phyloP scores from a whole-genome alignment of 2,888 invertebrate genomes.

The Idaea dimidiata region DNA sequence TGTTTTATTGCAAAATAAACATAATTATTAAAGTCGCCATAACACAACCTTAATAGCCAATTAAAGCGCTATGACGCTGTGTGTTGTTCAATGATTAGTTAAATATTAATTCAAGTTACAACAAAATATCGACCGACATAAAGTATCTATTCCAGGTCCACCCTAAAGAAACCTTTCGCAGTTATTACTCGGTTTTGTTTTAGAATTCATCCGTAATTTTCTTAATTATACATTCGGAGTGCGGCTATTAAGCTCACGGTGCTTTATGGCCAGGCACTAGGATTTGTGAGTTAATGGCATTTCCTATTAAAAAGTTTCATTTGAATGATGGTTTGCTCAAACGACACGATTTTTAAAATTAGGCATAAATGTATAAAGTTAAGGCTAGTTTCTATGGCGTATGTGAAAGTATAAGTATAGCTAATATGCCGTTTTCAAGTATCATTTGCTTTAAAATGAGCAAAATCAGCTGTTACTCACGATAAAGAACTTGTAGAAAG shows the following conservation, averaged over 20 bases:
- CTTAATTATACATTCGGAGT: slow-evolving; percentile 50
- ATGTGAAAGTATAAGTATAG: no score
- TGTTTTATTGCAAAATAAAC: no score
- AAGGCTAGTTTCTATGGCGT: no score
- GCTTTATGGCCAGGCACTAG: neutral
- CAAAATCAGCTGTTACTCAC: no score
- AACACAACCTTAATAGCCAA: no score
- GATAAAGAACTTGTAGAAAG: no score
- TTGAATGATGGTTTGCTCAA: neutral
- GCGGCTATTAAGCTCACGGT: neutral
- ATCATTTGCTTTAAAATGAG: no score
- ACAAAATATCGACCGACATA: neutral
- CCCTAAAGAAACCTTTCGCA: neutral
- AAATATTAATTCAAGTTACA: no score
- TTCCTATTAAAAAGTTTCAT: neutral
- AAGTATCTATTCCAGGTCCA: slow-evolving; percentile 20
- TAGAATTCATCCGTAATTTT: slow-evolving; percentile 51
- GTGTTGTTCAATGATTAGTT: neutral
- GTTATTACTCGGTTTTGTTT: slow-evolving; percentile 37
- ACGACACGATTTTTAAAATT: neutral
- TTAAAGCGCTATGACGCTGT: no score
- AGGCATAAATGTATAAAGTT: neutral
- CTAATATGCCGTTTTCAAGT: no score
- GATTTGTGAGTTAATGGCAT: neutral
- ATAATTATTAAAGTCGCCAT: no score